Percentiles rank a stretch among this genome's conserved stretches.
phyloP scores from a whole-genome alignment of 2,888 invertebrate genomes.

The Frankliniella intonsa region DNA sequence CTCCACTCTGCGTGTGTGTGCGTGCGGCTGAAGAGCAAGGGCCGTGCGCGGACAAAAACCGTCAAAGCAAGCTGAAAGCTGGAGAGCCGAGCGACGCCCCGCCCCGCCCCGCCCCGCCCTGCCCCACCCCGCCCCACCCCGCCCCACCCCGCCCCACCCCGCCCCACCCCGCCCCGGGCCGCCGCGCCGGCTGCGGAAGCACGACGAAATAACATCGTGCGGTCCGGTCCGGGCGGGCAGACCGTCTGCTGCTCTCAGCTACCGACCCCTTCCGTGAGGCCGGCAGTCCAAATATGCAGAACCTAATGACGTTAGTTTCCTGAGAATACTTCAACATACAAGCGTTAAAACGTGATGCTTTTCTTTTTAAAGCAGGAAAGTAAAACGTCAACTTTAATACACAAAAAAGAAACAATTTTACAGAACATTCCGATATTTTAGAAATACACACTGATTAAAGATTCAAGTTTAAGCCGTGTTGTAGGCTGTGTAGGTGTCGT shows the following conservation, averaged over 20 bases:
- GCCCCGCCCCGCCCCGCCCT: not conserved
- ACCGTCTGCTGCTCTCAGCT: too few relatives aligned
- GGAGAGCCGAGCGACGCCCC: not conserved
- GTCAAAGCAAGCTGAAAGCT: not conserved
- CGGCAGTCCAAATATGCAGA: not conserved
- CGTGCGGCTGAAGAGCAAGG: not conserved
- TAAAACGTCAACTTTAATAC: too few relatives aligned
- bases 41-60: not conserved
- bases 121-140: not conserved
- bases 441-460: too few relatives aligned
- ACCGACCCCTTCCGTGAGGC: not conserved
- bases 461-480: too few relatives aligned
- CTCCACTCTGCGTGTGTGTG: not conserved
- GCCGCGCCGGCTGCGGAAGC: not conserved
- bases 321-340: too few relatives aligned
- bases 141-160: not conserved
- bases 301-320: not conserved
- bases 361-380: too few relatives aligned
- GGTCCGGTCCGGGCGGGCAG: not conserved
- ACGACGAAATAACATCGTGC: not conserved
- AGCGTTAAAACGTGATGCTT: too few relatives aligned
- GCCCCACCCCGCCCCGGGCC: not conserved
- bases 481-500: too few relatives aligned
- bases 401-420: too few relatives aligned
- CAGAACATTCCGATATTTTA: too few relatives aligned